Evolutionary conservation across 2,888 invertebrate genomes (phyloP).

Genomic region (Lithodes maja): DNA sequence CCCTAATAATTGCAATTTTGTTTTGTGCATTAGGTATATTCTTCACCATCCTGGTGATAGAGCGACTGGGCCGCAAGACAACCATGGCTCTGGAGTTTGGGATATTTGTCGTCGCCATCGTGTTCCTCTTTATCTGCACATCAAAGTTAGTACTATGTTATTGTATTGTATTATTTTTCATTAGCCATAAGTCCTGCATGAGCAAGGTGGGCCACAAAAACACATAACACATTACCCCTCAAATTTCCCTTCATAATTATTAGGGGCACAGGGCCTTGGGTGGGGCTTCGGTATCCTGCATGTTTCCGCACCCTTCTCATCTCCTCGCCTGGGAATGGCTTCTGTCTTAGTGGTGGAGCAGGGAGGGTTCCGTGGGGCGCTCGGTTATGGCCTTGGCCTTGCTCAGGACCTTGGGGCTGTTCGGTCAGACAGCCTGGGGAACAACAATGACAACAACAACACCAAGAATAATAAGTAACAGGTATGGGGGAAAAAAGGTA

Average conservation of each 20-base stretch:
- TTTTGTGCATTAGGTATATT: conserved; percentile 81
- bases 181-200: background rate
- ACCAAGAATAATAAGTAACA: too few species aligned
- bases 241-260: too few species aligned
- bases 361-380: too few species aligned
- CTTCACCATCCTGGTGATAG: conserved; percentile 91
- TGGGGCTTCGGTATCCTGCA: background rate
- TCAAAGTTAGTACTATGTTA: conserved; percentile 74
- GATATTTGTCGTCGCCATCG: conserved; percentile 83
- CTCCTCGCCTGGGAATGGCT: background rate
- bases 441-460: too few species aligned
- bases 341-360: background rate
- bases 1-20: background rate
- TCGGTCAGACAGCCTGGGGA: too few species aligned
- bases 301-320: background rate
- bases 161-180: background rate
- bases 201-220: too few species aligned
- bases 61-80: conserved; percentile 90
- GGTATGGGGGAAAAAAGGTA: too few species aligned
- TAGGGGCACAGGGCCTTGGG: too few species aligned
- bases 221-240: too few species aligned
- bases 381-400: too few species aligned
- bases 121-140: conserved; percentile 84
- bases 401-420: too few species aligned
- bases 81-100: conserved; percentile 96